These are phyloP conservation scores for Sinhomidia bicolor DNA, from an alignment of 2,888 invertebrate species.

Conservation along the genomic window DNA sequence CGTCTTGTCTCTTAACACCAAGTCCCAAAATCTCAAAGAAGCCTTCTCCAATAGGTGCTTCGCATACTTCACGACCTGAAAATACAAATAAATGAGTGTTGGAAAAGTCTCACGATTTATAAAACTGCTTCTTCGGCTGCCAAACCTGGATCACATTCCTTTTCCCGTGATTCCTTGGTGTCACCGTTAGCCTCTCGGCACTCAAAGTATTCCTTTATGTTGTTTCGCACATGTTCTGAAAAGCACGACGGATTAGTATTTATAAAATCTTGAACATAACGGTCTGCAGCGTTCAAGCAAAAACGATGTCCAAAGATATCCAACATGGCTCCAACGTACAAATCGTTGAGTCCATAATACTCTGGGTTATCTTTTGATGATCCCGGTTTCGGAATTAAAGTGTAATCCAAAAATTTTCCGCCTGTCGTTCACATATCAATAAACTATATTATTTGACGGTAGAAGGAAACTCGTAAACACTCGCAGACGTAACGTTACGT, in stretches of 20 bases:
- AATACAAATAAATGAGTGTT: not conserved
- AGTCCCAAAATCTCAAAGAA: constrained; percentile 77
- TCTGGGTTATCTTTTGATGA: constrained; percentile 87
- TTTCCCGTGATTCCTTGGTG: constrained; percentile 50
- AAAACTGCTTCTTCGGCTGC: too few relatives aligned
- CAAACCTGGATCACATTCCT: constrained; percentile 74
- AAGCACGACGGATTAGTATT: constrained; percentile 88
- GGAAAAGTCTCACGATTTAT: too few relatives aligned
- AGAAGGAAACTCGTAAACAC: too few relatives aligned
- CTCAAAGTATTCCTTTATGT: constrained; percentile 87
- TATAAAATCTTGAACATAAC: constrained; percentile 86
- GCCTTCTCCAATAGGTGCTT: constrained; percentile 78
- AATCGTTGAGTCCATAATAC: constrained; percentile 90
- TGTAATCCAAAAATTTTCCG: constrained; percentile 88
- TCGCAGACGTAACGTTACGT: too few relatives aligned
- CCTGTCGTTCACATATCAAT: constrained; percentile 81
- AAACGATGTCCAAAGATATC: constrained; percentile 90
- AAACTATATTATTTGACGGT: too few relatives aligned
- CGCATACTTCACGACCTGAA: constrained; percentile 73
- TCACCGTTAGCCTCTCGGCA: constrained; percentile 81
- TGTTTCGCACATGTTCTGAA: constrained; percentile 86
- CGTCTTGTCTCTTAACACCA: constrained; percentile 39
- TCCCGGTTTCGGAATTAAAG: constrained; percentile 87
- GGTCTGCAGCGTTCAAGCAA: constrained; percentile 89
- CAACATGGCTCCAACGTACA: constrained; percentile 89